phyloP scores from a whole-genome alignment of 2,797 vertebrate genomes.

The Syndactyla subalaris region DNA sequence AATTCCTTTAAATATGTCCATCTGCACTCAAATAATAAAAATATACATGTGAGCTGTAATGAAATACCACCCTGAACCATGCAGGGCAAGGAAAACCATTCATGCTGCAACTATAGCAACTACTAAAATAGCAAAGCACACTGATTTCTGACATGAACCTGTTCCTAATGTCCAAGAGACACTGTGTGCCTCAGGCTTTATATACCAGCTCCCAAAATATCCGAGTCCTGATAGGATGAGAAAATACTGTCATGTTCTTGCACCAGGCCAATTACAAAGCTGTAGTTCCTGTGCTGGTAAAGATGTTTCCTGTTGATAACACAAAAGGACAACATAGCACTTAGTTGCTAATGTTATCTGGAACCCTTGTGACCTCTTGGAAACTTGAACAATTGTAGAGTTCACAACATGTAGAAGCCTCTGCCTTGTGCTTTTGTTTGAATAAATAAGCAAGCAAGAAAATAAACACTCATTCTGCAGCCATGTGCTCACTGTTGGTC shows the following conservation, averaged over 20 bases:
- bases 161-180: slow-evolving; percentile 49
- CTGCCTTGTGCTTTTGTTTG: background rate
- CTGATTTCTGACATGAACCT: slow-evolving; percentile 50
- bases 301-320: slow-evolving; percentile 99
- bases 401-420: background rate
- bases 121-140: slow-evolving; percentile 51
- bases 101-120: slow-evolving; percentile 48
- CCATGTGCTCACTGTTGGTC: background rate
- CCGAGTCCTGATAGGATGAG: slow-evolving; percentile 84
- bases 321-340: slow-evolving; percentile 46
- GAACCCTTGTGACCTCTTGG: slow-evolving; percentile 56
- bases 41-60: background rate
- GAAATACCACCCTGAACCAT: background rate
- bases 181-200: slow-evolving; percentile 74
- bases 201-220: slow-evolving; percentile 96
- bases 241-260: slow-evolving; percentile 81
- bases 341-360: slow-evolving; percentile 55
- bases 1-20: background rate
- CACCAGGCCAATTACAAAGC: slow-evolving; percentile 87
- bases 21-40: slow-evolving; percentile 23
- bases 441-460: slow-evolving; percentile 35
- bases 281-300: slow-evolving; percentile 89
- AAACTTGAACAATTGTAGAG: slow-evolving; percentile 43
- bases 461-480: background rate
- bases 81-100: background rate